Evolutionary conservation across 2,113 vertebrate genomes (phyloP).

Genomic region (rat (Rattus norvegicus)): GRCr8 NC_086024.1:104126501-104127000

Average conservation of each 20-base stretch:
- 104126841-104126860: background rate
- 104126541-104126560: constrained; percentile 53
- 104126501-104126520: constrained; percentile 66
- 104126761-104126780: background rate
- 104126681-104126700: background rate
- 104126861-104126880: constrained; percentile 3
- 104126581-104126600: background rate
- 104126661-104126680: constrained; percentile 47
- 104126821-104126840: background rate
- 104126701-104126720: constrained; percentile 25
- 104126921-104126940: constrained; percentile 13
- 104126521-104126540: constrained; percentile 63
- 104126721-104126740: constrained; percentile 31
- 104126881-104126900: constrained; percentile 30
- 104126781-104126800: constrained; percentile 13
- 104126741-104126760: constrained; percentile 45
- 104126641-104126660: background rate
- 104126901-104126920: constrained; percentile 32
- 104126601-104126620: background rate
- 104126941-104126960: background rate
- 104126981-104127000: background rate
- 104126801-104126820: background rate
- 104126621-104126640: background rate
- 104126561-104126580: background rate
- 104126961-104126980: background rate